These are phyloP conservation scores for Leucosticte australis DNA, from an alignment of 2,113 vertebrate genomes.

Conservation along the genomic window DNA sequence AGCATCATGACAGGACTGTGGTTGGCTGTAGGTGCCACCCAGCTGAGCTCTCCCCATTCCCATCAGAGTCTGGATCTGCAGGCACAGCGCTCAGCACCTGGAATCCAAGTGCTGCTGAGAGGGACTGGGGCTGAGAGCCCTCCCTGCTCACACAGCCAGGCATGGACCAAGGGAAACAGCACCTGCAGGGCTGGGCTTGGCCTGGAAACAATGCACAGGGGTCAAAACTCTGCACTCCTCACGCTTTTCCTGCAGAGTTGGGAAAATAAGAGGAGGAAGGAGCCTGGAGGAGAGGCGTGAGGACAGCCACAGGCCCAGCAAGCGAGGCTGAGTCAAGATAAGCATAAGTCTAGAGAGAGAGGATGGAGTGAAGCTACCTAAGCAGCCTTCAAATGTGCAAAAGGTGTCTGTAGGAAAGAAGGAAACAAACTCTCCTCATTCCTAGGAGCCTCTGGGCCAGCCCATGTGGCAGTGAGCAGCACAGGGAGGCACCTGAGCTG, in stretches of 20 bases:
- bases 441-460: background rate
- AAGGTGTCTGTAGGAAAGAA: background rate
- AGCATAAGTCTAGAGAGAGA: background rate
- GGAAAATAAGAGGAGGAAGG: background rate
- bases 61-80: background rate
- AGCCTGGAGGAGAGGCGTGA: accelerated
- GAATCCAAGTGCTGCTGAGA: background rate
- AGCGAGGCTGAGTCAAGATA: background rate
- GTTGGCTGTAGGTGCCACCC: background rate
- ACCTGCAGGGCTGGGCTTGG: accelerated
- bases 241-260: background rate
- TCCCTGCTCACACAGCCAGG: accelerated
- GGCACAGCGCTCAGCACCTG: background rate
- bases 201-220: background rate
- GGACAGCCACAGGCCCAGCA: background rate
- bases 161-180: background rate
- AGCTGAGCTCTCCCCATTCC: background rate
- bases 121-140: background rate
- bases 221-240: background rate
- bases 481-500: background rate
- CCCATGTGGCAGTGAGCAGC: accelerated
- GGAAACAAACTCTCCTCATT: background rate
- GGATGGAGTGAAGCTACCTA: background rate
- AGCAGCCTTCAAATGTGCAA: background rate
- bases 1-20: accelerated